A percentile compares a stretch with the other conserved stretches of the same genome.
Conservation (phyloP, 2,113 vertebrate genomes). For the Aphelocoma coerulescens region DNA sequence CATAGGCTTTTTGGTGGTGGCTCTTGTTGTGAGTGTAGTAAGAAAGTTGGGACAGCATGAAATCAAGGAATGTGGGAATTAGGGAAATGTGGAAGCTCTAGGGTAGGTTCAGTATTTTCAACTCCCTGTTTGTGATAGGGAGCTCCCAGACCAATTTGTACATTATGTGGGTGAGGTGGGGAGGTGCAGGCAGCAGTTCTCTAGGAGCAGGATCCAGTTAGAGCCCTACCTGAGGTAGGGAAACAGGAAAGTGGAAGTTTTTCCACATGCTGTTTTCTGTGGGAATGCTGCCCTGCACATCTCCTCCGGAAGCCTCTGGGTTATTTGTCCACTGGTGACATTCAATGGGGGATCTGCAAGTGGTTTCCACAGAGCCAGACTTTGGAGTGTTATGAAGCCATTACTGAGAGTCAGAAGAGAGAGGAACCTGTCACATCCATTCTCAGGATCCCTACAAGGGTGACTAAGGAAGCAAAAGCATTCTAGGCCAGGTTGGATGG, state of each 20-base stretch:
- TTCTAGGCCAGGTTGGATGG: not conserved
- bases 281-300: not conserved
- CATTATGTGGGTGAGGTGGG: not conserved
- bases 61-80: not conserved
- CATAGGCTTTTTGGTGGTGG: not conserved
- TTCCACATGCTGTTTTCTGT: not conserved
- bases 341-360: not conserved
- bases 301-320: not conserved
- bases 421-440: not conserved
- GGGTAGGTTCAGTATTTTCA: not conserved
- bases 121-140: not conserved
- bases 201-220: not conserved
- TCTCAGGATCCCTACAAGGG: accelerated
- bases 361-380: not conserved
- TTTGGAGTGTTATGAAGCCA: not conserved
- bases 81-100: not conserved
- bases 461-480: not conserved
- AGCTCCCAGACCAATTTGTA: not conserved
- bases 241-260: not conserved
- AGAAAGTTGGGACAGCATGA: not conserved
- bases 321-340: not conserved
- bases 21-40: not conserved
- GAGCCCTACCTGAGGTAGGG: not conserved
- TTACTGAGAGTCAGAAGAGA: not conserved
- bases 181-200: not conserved